Base-by-base conservation (phyloP, 2,888 invertebrate genomes). In the Trilocha varians region DNA sequence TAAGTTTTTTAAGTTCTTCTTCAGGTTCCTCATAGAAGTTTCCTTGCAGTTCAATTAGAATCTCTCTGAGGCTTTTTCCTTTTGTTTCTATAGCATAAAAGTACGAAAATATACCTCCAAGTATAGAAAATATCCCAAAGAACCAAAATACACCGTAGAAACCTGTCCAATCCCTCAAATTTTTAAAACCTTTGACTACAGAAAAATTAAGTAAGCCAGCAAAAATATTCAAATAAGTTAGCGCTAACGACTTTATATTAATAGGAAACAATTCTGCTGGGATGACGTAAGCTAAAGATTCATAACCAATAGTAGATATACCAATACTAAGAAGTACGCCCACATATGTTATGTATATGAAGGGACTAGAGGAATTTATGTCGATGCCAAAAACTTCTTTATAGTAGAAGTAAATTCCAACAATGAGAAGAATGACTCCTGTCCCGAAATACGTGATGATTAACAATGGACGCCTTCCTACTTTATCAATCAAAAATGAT, bases 201-300 rank as follows among this genome's bases (percentile, higher is more conserved):
- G 75, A 41, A 51, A 88, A 88, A 2, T 85, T 85, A 14, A 87
- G 55, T 0, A 85, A 43, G 0, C 88, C 87, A 0, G 80, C 77
- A 51, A 85, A 79, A 5, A 88, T 63, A 42, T 78, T 87, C 0
- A 83, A 61, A 5, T 80, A 53, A 0, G 86, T 87, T 48, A 88
- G 80, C 0, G 88, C 88, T 1, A 79, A 63, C 1, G 88, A 83
- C 54, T 88, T 88, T 0, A 89, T 83, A 50, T 88, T 89, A 1
- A 88, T 68, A 0, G 89, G 87, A 47, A 89, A 89, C 5, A 89
- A 65, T 62, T 89, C 89, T 0, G 87, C 87, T 11, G 87, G 74
- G 48, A 89, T 82, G 41, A 87, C 74, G 38, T 80, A 82, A 1
- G 84, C 65, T 38, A 89, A 52, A 1, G 87, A 85, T 43, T 83